A percentile compares a stretch with the other conserved stretches of the same genome.
These are phyloP conservation scores for Bombylius major DNA, from an alignment of 2,888 invertebrate species.

Conservation along the genomic window DNA sequence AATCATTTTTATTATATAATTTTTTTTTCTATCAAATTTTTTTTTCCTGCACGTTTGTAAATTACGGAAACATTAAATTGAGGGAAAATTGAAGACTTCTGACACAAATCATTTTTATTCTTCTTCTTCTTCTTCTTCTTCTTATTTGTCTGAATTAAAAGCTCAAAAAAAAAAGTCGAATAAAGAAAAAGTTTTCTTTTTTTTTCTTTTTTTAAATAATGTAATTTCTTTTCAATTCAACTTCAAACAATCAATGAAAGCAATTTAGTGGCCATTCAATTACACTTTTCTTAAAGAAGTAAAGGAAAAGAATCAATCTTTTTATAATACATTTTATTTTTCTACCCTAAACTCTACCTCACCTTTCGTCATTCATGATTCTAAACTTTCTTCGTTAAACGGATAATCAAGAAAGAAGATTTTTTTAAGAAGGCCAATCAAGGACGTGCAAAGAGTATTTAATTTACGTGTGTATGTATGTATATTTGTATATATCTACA, in stretches of 20 bases:
- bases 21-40: neutral
- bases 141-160: neutral
- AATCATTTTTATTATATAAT: neutral
- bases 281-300: conserved; percentile 15
- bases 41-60: conserved; percentile 8
- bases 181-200: neutral
- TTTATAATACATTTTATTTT: neutral
- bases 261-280: conserved; percentile 19
- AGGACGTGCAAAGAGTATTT: conserved; percentile 21
- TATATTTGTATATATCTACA: neutral
- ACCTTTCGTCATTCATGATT: too few relatives aligned
- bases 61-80: conserved; percentile 11
- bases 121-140: too few relatives aligned
- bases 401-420: conserved; percentile 16
- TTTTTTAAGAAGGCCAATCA: conserved; percentile 28
- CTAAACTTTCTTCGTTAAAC: neutral
- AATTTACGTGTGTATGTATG: neutral
- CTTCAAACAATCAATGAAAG: neutral
- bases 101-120: neutral
- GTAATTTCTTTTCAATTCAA: conserved; percentile 7
- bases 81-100: conserved; percentile 10
- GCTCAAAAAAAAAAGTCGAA: neutral
- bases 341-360: too few relatives aligned
- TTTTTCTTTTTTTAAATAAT: neutral
- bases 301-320: conserved; percentile 20